Conservation (phyloP, 2,888 invertebrate species). For the Cistogaster globosa region DNA sequence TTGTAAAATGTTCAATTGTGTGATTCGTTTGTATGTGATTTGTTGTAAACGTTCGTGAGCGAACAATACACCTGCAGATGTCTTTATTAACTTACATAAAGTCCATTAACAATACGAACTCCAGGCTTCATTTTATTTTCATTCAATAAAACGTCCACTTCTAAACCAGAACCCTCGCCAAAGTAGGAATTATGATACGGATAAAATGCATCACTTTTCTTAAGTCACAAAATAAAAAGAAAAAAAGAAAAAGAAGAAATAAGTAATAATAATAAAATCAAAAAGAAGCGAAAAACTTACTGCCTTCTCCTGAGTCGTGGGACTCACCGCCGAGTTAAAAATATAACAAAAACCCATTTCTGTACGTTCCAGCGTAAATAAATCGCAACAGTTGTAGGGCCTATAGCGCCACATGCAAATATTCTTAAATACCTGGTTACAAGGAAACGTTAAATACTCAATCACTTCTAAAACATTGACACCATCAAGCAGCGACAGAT, state of each 20-base stretch:
- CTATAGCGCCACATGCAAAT: conserved; percentile 83
- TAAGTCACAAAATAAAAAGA: not conserved
- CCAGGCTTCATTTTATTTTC: conserved; percentile 69
- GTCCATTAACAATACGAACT: conserved; percentile 72
- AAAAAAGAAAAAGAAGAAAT: not conserved
- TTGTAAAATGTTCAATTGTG: too few relatives aligned
- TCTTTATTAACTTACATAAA: conserved; percentile 72
- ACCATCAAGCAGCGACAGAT: conserved; percentile 75
- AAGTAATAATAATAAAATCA: not conserved
- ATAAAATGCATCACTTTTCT: conserved; percentile 77
- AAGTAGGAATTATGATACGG: conserved; percentile 77
- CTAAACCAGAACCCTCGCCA: conserved; percentile 79
- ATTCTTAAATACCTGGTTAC: conserved; percentile 80
- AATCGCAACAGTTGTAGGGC: conserved; percentile 82
- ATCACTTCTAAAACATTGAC: conserved; percentile 77
- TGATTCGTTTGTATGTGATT: too few relatives aligned
- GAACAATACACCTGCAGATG: too few relatives aligned
- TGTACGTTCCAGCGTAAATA: conserved; percentile 83
- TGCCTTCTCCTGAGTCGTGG: conserved; percentile 60
- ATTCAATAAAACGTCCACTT: conserved; percentile 74
- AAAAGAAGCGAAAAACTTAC: conserved; percentile 68
- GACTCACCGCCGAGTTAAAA: conserved; percentile 82
- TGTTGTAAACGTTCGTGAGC: too few relatives aligned
- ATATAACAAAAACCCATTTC: conserved; percentile 83
- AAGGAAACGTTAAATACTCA: conserved; percentile 74